Percentiles rank a stretch among this genome's conserved stretches.
phyloP scores from a whole-genome alignment of 2,797 vertebrate species.

The Sarcoramphus papa region DNA sequence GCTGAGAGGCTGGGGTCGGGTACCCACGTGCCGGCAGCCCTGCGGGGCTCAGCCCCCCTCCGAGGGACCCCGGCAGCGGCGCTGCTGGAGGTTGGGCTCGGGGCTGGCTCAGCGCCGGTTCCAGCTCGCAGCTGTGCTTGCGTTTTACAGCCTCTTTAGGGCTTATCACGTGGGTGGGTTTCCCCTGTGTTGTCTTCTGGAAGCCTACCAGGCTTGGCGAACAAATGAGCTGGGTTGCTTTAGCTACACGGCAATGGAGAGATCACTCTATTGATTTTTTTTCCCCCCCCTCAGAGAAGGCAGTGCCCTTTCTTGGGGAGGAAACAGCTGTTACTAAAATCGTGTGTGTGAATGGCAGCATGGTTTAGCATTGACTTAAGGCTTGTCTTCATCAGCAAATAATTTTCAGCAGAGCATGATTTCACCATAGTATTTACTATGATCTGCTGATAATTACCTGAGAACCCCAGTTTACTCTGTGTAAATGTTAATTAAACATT shows the following conservation, averaged over 20 bases:
- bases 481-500: not conserved
- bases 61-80: not conserved
- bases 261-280: not conserved
- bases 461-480: not conserved
- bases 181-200: not conserved
- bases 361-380: not conserved
- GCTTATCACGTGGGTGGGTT: not conserved
- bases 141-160: not conserved
- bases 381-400: not conserved
- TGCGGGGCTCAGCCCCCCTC: not conserved
- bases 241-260: not conserved
- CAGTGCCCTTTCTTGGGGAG: not conserved
- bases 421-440: not conserved
- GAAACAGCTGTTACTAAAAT: not conserved
- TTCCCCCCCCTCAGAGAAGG: rapidly evolving
- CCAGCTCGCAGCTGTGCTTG: not conserved
- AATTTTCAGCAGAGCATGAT: not conserved
- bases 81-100: not conserved
- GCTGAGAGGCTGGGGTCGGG: not conserved
- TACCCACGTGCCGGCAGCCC: not conserved
- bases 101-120: not conserved
- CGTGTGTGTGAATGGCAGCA: rapidly evolving
- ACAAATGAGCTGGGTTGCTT: not conserved
- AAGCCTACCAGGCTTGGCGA: not conserved
- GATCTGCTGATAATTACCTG: not conserved